Conservation (phyloP, 2,888 invertebrate genomes). For the Seira sanloemensis region DNA sequence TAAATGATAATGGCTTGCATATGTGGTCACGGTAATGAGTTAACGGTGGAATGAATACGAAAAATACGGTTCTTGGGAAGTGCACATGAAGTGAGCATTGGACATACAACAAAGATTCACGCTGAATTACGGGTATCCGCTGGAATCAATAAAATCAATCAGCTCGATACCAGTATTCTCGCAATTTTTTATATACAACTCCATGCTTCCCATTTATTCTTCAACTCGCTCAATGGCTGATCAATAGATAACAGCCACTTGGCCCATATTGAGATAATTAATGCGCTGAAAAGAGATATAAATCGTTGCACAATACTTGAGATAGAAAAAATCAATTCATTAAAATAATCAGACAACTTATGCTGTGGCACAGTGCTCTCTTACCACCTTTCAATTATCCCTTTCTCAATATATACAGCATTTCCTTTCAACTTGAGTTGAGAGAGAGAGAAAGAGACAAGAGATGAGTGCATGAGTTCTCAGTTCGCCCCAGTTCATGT, state of each 20-base stretch:
- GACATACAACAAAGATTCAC: not conserved
- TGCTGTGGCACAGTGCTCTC: too few species aligned
- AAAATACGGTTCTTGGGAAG: not conserved
- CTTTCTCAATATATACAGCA: too few species aligned
- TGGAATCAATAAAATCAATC: constrained; percentile 63
- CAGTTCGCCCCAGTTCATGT: too few species aligned
- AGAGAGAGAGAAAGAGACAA: too few species aligned
- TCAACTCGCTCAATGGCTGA: not conserved
- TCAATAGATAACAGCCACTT: not conserved
- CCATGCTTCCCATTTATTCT: not conserved
- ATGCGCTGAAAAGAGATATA: constrained; percentile 1
- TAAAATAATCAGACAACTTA: not conserved
- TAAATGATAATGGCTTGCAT: too few species aligned
- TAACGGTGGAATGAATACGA: not conserved
- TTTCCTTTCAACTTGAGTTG: too few species aligned
- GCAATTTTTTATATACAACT: not conserved
- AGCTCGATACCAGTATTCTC: constrained; percentile 22
- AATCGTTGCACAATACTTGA: not conserved
- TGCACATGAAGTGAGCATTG: not conserved
- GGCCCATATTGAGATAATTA: constrained; percentile 42
- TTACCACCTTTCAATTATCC: not conserved
- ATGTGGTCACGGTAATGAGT: not conserved
- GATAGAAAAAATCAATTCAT: constrained; percentile 11
- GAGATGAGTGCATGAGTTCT: too few species aligned
- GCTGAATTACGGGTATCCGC: constrained; percentile 1